These are phyloP conservation scores for Lasius fuliginosus DNA, from an alignment of 2,888 invertebrate species.

Conservation along the genomic window DNA sequence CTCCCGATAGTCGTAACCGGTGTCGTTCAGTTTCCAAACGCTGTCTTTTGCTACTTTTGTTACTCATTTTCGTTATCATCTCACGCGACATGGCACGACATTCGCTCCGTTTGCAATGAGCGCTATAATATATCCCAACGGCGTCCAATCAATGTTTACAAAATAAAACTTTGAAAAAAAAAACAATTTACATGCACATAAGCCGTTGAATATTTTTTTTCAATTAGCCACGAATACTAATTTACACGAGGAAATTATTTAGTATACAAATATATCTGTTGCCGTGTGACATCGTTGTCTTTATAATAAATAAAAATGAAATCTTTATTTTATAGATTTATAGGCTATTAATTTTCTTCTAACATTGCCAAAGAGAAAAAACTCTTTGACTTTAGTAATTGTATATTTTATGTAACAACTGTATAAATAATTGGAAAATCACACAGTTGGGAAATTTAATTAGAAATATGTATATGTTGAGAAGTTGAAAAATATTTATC, in stretches of 20 bases:
- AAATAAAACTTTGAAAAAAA: slow-evolving; percentile 8
- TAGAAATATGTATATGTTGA: background rate
- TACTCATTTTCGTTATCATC: slow-evolving; percentile 50
- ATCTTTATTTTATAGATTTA: background rate
- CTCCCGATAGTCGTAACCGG: slow-evolving; percentile 45
- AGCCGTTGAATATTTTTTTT: background rate
- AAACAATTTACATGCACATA: background rate
- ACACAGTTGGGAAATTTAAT: background rate
- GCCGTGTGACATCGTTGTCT: background rate
- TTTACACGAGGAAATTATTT: background rate
- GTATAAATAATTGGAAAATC: background rate
- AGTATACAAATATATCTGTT: background rate
- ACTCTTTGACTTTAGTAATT: background rate
- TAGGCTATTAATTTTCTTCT: background rate
- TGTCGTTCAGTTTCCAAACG: slow-evolving; percentile 35
- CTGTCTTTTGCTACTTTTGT: slow-evolving; percentile 26
- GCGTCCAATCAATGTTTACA: background rate
- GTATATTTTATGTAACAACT: background rate
- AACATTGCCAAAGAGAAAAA: background rate
- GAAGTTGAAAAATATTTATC: background rate
- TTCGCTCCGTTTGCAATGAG: slow-evolving; percentile 4
- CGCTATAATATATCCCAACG: background rate
- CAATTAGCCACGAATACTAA: background rate
- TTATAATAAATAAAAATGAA: background rate
- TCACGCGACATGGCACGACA: slow-evolving; percentile 7